These are phyloP conservation scores for Trichopria drosophilae DNA, from an alignment of 2,888 invertebrate species.

Conservation along the genomic window DNA sequence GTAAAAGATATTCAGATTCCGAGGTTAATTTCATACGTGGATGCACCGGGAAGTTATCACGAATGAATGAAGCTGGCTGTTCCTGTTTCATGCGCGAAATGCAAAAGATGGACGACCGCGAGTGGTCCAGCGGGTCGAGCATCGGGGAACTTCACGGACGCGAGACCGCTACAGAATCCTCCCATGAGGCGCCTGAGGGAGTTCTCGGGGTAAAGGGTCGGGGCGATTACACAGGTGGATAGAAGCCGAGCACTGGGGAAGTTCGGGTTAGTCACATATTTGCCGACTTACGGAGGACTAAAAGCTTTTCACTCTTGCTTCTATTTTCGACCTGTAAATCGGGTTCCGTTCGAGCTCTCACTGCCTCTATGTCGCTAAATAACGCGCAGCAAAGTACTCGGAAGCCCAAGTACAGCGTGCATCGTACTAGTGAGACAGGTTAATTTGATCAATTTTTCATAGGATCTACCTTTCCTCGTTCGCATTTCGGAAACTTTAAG, in stretches of 20 bases:
- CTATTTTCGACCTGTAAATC: constrained; percentile 48
- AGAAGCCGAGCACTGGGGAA: constrained; percentile 38
- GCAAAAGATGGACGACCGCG: too few relatives aligned
- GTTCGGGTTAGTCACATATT: constrained; percentile 50
- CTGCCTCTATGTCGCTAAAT: constrained; percentile 37
- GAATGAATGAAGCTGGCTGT: constrained; percentile 6
- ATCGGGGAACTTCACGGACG: too few relatives aligned
- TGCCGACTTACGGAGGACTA: constrained; percentile 48
- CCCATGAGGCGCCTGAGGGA: constrained; percentile 7
- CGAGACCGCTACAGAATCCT: too few relatives aligned
- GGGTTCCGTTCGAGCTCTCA: constrained; percentile 36
- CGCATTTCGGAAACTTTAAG: too few relatives aligned
- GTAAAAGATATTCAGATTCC: too few relatives aligned
- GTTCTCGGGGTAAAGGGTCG: constrained; percentile 22
- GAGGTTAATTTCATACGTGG: constrained; percentile 34
- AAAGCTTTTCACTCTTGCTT: constrained; percentile 48
- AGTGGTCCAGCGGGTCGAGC: too few relatives aligned
- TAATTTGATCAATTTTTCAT: too few relatives aligned
- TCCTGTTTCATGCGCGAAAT: too few relatives aligned
- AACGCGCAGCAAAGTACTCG: too few relatives aligned
- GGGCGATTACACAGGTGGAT: constrained; percentile 46
- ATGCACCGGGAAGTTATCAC: constrained; percentile 30
- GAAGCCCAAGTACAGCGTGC: too few relatives aligned
- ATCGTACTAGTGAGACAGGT: too few relatives aligned
- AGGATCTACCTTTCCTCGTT: too few relatives aligned